A percentile compares a stretch with the other conserved stretches of the same genome.
Evolutionary conservation across 2,797 vertebrate genomes (phyloP).

Genomic region (Myripristis murdjan): DNA sequence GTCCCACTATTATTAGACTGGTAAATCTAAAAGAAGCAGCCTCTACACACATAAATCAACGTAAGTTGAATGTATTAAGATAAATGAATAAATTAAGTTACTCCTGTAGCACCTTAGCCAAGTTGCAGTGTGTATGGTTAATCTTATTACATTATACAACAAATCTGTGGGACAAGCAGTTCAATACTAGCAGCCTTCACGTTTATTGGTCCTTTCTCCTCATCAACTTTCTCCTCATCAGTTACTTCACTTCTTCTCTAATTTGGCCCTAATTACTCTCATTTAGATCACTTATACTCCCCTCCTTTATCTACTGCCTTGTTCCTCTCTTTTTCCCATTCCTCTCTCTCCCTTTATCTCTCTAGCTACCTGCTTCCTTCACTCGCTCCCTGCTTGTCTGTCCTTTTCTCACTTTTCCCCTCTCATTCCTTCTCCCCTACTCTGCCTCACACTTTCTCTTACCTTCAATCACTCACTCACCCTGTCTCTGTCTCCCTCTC

Average conservation of each 20-base stretch:
- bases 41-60: not conserved
- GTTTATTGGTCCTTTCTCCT: not conserved
- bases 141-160: slow-evolving; percentile 11
- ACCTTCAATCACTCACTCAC: not conserved
- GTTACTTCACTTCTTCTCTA: not conserved
- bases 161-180: not conserved
- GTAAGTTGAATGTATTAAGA: not conserved
- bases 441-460: not conserved
- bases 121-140: not conserved
- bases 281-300: no score
- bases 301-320: no score
- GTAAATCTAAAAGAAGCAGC: no score
- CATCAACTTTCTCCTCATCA: not conserved
- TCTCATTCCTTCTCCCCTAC: not conserved
- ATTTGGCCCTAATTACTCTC: no score
- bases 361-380: no score
- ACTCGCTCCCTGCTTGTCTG: no score
- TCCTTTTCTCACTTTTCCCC: not conserved
- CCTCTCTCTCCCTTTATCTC: no score
- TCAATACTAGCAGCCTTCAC: not conserved
- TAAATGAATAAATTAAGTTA: not conserved
- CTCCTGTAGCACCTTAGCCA: not conserved
- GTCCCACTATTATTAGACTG: no score
- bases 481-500: not conserved
- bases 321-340: no score